These are phyloP conservation scores for Pimpla rufipes DNA, from an alignment of 2,888 invertebrate species.

Conservation along the genomic window DNA sequence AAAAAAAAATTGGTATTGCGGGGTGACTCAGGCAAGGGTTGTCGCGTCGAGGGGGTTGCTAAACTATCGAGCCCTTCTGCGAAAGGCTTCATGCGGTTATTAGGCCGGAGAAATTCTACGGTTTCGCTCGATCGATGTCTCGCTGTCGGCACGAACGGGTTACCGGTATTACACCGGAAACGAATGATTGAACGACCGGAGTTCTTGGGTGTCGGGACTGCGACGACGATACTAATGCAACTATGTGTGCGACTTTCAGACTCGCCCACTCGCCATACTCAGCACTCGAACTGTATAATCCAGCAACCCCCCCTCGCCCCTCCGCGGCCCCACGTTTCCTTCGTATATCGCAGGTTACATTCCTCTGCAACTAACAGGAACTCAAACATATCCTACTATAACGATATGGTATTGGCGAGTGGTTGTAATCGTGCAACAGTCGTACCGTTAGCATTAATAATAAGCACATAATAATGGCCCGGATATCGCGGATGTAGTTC, in stretches of 20 bases:
- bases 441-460: not conserved
- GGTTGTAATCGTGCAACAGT: not conserved
- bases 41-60: not conserved
- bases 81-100: constrained; percentile 44
- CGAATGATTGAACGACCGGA: constrained; percentile 38
- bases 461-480: not conserved
- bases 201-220: constrained; percentile 5
- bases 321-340: not conserved
- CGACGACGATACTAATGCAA: constrained; percentile 22
- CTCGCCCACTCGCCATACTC: constrained; percentile 50
- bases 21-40: constrained; percentile 13
- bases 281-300: constrained; percentile 31
- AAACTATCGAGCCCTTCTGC: constrained; percentile 10
- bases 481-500: not conserved
- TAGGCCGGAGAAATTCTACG: constrained; percentile 53
- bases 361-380: constrained; percentile 46
- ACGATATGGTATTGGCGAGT: not conserved
- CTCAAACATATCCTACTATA: constrained; percentile 26
- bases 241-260: constrained; percentile 45
- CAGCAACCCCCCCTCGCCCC: not conserved
- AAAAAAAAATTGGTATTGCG: not conserved
- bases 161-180: constrained; percentile 19
- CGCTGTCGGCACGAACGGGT: constrained; percentile 25
- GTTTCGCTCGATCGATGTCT: constrained; percentile 64
- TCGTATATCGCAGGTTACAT: constrained; percentile 40